These are phyloP conservation scores for Cerastoderma edule DNA, from an alignment of 2,888 invertebrate species.

Conservation along the genomic window DNA sequence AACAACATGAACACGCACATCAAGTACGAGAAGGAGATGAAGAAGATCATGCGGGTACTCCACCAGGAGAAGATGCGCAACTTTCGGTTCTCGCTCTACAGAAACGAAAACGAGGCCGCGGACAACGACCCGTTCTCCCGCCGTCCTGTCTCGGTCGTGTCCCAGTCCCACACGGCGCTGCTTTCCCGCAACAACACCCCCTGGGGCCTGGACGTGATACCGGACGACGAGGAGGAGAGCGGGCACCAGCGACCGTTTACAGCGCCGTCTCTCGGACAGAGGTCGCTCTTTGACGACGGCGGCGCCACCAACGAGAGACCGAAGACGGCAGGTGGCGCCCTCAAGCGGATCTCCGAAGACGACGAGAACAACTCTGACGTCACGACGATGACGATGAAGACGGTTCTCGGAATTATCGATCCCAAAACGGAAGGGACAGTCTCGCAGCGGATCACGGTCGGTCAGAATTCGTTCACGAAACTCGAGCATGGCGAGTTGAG, in stretches of 20 bases:
- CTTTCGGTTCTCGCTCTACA: slow-evolving; percentile 60
- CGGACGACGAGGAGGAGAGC: slow-evolving; percentile 41
- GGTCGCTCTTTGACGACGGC: not conserved
- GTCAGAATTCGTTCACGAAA: slow-evolving; percentile 65
- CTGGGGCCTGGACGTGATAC: slow-evolving; percentile 59
- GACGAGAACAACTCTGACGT: slow-evolving; percentile 29
- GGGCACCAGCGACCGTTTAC: slow-evolving; percentile 45
- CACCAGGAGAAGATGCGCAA: slow-evolving; percentile 61
- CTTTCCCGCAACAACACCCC: slow-evolving; percentile 51
- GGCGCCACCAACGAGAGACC: slow-evolving; percentile 14
- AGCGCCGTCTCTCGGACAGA: slow-evolving; percentile 32
- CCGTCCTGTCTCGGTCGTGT: slow-evolving; percentile 25
- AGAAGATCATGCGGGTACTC: slow-evolving; percentile 52
- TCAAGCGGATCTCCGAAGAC: slow-evolving; percentile 18
- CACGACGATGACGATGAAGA: slow-evolving; percentile 32
- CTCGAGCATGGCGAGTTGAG: slow-evolving; percentile 61
- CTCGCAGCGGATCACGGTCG: slow-evolving; percentile 61
- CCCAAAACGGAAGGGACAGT: slow-evolving; percentile 61
- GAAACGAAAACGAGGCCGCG: slow-evolving; percentile 43
- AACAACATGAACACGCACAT: slow-evolving; percentile 67
- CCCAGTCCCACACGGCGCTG: slow-evolving; percentile 37
- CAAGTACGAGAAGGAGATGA: slow-evolving; percentile 63
- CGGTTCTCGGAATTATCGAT: slow-evolving; percentile 67
- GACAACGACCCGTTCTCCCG: slow-evolving; percentile 47
- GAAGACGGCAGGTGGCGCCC: slow-evolving; percentile 39